Base-by-base conservation (phyloP, 2,113 vertebrate species). In the Scomber colias region DNA sequence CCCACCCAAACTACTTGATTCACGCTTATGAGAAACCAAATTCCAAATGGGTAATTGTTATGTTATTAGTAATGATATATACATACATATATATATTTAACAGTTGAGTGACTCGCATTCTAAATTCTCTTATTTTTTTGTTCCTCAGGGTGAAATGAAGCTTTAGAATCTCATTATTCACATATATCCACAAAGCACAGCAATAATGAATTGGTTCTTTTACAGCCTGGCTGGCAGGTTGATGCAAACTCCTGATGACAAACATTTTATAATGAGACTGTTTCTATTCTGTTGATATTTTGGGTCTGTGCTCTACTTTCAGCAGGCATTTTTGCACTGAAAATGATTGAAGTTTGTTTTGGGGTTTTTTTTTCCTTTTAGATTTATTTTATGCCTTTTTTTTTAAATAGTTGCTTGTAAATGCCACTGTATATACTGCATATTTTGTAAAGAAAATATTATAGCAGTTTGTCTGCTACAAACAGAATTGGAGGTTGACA, bases 91-190 rank as follows among this genome's bases (percentile, higher is more conserved):
- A 75, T 84, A 75, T 84, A 64, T 82, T 79, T 60, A 87, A 85
- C 24, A 53, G 48, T 49, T 77, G 5, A 27, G 40, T n/a, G 73
- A 69, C 54, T 86, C 68, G 31, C 75, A 83, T 84, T 89, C 60
- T 75, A 30, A 90, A 88, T 82, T 70, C 5, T 77, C 70, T 80
- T 27, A 27, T 27, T 27, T 84, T 93, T 87, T 82, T 85, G 90
- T 92, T 93, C 77, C 92, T 94, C 91, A 93, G 94, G 93, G 90
- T 89, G 75, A 92, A 87, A 80, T 77, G 48, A 81, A 91, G 91
- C 90, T 94, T 94, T 94, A 90, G 70, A 85, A 73, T 87, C 66
- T 70, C 44, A 80, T 74, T 71, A 81, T 81, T 65, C 82, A 76
- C 51, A 65, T 62, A 19, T 53, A 71, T 69, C 63, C 81, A 81